phyloP scores from a whole-genome alignment of 2,113 vertebrate species.

The Lepus americanus region DNA sequence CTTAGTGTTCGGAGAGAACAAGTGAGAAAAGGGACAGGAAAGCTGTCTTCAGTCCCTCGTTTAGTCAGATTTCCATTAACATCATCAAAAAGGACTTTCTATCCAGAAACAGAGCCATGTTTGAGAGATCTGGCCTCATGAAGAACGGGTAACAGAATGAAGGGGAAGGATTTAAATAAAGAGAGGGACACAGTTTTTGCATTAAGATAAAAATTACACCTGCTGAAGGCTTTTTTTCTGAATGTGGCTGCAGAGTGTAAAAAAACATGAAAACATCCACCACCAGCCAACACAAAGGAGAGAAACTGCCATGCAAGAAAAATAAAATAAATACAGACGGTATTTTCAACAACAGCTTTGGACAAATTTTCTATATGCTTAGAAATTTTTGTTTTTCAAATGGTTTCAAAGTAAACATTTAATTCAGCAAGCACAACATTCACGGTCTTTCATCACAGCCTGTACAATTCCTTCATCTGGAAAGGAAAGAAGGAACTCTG shows the following conservation, averaged over 20 bases:
- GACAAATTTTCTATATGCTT: neutral
- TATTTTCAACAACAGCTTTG: slow-evolving; percentile 63
- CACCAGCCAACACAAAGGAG: slow-evolving; percentile 82
- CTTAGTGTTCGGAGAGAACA: neutral
- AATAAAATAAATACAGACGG: slow-evolving; percentile 75
- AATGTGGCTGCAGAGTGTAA: slow-evolving; percentile 35
- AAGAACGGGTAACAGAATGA: neutral
- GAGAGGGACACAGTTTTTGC: neutral
- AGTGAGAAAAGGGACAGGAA: neutral
- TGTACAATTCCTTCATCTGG: slow-evolving; percentile 4
- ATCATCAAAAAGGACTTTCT: neutral
- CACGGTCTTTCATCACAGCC: slow-evolving; percentile 24
- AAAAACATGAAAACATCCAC: slow-evolving; percentile 76
- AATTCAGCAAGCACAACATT: slow-evolving; percentile 24
- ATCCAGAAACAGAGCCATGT: neutral
- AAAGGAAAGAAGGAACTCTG: slow-evolving; percentile 16
- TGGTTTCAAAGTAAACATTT: slow-evolving; percentile 59
- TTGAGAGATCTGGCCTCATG: neutral
- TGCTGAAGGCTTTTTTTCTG: slow-evolving; percentile 58
- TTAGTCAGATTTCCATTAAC: neutral
- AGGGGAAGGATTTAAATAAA: slow-evolving; percentile 27
- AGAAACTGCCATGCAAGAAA: slow-evolving; percentile 83
- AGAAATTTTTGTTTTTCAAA: slow-evolving; percentile 65
- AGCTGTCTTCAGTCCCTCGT: neutral
- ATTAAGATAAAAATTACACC: slow-evolving; percentile 58